Evolutionary conservation across 2,113 vertebrate genomes (phyloP), one percentile per base, ranked within the genome.

Genomic region (Micronycteris hirsuta): DNA sequence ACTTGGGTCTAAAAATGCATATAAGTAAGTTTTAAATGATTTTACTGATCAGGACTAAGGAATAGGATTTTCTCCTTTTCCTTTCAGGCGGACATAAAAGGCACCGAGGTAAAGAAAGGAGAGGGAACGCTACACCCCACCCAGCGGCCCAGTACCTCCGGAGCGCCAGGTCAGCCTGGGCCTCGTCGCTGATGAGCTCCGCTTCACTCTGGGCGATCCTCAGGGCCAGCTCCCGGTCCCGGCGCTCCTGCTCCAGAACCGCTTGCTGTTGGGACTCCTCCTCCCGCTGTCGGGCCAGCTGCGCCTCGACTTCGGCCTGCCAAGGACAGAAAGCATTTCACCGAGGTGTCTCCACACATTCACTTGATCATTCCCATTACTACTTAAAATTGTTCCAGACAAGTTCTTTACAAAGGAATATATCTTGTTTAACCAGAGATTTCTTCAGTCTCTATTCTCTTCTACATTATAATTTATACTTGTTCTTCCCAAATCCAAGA

Each of bases 151-250:
- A 33, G 77, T 99, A 99, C 99, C 99, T 99, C 97, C 99, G 99
- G 65, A 99, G 98, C 0, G 98, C 98, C 0, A 93, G 80, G 74
- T 99, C 99, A 1, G 86, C 96, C 63, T 98, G 98, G 20, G 97
- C 97, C 92, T 99, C 99, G 1, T 99, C 99, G 0, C 97, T 99
- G 97, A 99, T 99, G 73, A 99, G 99, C 92, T 99, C 99, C 0
- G 99, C 97, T 86, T 99, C 99, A 4, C 99, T 99, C 97, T 98
- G 99, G 17, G 99, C 99, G 63, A 99, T 99, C 82, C 99, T 97
- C 98, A 99, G 98, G 0, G 99, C 99, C 96, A 99, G 98, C 96
- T 99, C 99, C 1, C 99, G 96, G 98, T 99, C 99, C 54, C 99
- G 97, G 38, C 99, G 98, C 73, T 99, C 99, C 98, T 99, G 99